Percentiles rank a stretch among this genome's conserved stretches.
phyloP scores from a whole-genome alignment of 2,113 vertebrate genomes.

The Microcebus jonahi region DNA sequence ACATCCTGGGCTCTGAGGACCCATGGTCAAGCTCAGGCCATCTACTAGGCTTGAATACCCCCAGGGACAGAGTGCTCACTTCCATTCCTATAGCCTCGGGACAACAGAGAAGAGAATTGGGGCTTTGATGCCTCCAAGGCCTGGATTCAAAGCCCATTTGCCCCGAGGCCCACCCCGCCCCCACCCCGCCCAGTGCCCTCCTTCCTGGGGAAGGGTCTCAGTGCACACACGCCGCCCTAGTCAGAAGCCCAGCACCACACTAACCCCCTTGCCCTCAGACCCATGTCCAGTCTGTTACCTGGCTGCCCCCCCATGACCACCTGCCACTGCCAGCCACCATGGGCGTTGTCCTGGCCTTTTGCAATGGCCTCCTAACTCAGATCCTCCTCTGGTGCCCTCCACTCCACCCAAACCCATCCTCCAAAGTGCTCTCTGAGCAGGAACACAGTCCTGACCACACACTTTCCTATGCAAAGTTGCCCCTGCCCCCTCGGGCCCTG shows the following conservation, averaged over 20 bases:
- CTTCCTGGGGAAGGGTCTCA: not conserved
- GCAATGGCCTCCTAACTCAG: not conserved
- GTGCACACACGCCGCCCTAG: not conserved
- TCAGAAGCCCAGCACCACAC: not conserved
- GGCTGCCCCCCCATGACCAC: not conserved
- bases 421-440: not conserved
- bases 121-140: not conserved
- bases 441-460: not conserved
- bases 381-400: not conserved
- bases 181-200: fast-evolving
- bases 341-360: not conserved
- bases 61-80: not conserved
- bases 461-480: not conserved
- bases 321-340: not conserved
- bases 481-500: not conserved
- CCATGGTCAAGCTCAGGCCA: slow-evolving; percentile 62
- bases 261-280: not conserved
- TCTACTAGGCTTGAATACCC: not conserved
- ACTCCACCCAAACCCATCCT: not conserved
- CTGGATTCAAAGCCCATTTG: not conserved
- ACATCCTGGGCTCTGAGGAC: slow-evolving; percentile 68
- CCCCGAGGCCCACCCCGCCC: not conserved
- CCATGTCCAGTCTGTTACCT: not conserved
- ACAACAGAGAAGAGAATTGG: not conserved
- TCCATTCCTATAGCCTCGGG: not conserved